Percentiles rank a stretch among this genome's conserved stretches.
Conservation (phyloP, 1,140 invertebrate genomes). For the Drosophila littoralis region DNA sequence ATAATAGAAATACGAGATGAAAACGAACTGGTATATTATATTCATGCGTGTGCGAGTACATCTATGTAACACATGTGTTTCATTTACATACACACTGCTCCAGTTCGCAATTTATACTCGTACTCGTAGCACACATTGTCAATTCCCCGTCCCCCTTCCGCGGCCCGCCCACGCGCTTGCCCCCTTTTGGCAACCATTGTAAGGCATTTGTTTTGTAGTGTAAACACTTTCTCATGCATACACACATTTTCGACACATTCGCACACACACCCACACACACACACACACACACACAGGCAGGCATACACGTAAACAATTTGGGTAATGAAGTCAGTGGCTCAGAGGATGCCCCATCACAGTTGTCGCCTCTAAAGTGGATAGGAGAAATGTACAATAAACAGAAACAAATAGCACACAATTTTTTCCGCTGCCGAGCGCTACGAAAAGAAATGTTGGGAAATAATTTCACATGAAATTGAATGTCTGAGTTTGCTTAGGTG, state of each 20-base stretch:
- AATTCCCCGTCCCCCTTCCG: neutral
- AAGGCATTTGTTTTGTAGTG: constrained; percentile 57
- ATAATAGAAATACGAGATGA: constrained; percentile 49
- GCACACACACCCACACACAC: constrained; percentile 28
- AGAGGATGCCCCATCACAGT: constrained; percentile 23
- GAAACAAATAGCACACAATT: constrained; percentile 59
- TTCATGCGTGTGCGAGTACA: constrained; percentile 11
- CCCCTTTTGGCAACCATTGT: constrained; percentile 43
- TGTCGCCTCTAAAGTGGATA: constrained; percentile 54
- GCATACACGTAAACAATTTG: constrained; percentile 54
- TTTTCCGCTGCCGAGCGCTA: constrained; percentile 23
- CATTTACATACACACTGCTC: constrained; percentile 21
- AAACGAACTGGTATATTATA: constrained; percentile 6
- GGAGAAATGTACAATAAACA: constrained; percentile 61
- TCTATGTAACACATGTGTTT: constrained; percentile 16
- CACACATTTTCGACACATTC: constrained; percentile 24
- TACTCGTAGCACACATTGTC: constrained; percentile 24
- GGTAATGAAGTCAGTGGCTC: constrained; percentile 61
- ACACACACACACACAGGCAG: constrained; percentile 12
- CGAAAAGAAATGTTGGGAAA: constrained; percentile 38
- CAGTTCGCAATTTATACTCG: constrained; percentile 33
- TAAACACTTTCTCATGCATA: constrained; percentile 53
- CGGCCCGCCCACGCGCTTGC: neutral
- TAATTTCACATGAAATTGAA: constrained; percentile 69
- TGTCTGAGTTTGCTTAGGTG: constrained; percentile 68